Evolutionary conservation across 2,113 vertebrate species (phyloP), one percentile per base, ranked within the genome.

Genomic region (Cryptotis parvus): DNA sequence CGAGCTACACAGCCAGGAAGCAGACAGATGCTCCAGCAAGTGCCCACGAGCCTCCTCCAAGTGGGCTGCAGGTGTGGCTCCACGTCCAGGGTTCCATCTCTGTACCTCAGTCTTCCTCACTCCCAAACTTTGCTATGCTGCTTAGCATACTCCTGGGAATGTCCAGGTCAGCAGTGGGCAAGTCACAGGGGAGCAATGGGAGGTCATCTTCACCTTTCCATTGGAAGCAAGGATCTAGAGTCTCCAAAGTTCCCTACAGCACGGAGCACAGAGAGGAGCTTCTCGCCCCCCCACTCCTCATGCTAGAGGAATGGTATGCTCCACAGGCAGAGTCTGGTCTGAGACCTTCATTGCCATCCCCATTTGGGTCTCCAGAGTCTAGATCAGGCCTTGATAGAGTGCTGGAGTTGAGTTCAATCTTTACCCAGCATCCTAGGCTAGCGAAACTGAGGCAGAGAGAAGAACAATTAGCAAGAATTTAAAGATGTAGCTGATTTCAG

Each of bases 271-370:
- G 1, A 9, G 58, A 20, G 24, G 58, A 8, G 2, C 18, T n/a
- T n/a, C 43, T 3, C 31, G 72, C 73, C 39, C 14, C 0, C 33
- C 39, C 24, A 27, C 0, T 6, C 41, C 35, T 76, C 26, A 8
- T 27, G 31, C 39, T 16, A 12, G 74, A 81, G n/a, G 14, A 58
- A 55, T n/a, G n/a, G n/a, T 4, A 0, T 55, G 45, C 33, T 52
- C 55, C 68, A 4, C 3, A 4, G 0, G 0, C 31, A 35, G n/a
- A 43, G 20, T 4, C 0, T 26, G 37, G 3, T 3, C 0, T 58
- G 10, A 49, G 27, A 8, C n/a, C 12, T 14, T 24, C 66, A 33
- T 31, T 14, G 15, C 12, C 12, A 41, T n/a, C 63, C 2, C 3
- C 37, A 12, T 9, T 22, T 15, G 52, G 61, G 5, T 31, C 29